Evolutionary conservation across 1,140 invertebrate genomes (phyloP), one percentile per base, ranked within the genome.

Genomic region (Atta texana): DNA sequence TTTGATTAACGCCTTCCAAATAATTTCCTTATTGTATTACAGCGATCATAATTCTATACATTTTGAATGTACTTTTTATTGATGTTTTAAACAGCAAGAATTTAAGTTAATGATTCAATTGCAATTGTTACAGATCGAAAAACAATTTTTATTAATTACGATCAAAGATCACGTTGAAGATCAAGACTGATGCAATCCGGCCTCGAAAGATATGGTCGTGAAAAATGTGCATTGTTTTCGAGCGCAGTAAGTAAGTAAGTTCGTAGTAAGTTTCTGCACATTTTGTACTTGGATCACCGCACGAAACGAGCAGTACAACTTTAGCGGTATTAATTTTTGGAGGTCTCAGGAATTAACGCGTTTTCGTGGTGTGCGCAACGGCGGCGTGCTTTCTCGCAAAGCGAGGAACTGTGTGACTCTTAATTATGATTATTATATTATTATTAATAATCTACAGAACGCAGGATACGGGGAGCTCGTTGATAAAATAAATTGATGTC

Each of bases 201-300:
- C 31, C 76, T 21, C 18, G 63, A 74, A 85, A 82, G 88, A 90
- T 89, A 90, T 89, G 51, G 66, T 85, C 64, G 49, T 78, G 69
- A 64, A 68, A 77, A 28, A 68, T 51, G 51, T 88, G 75, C 55
- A 63, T 24, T 16, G 21, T 57, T 57, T 49, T 86, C 53, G 64
- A 81, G 77, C 44, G 63, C 75, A 68, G 28, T n/a, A n/a, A n/a
- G n/a, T n/a, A n/a, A n/a, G n/a, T n/a, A n/a, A n/a, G n/a, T 89
- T 55, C 49, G 74, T 64, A 59, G 8, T 44, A 84, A 55, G 39
- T 61, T 14, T 31, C 57, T 89, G 63, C 28, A 39, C 64, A 76
- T 5, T 89, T 90, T 90, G 89, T 90, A 90, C 89, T 90, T 90
- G 63, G 4, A 24, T 81, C 44, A 90, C 72, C 59, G 63, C 63